phyloP scores from a whole-genome alignment of 2,888 invertebrate genomes.

The Sphaeridia pumilis region DNA sequence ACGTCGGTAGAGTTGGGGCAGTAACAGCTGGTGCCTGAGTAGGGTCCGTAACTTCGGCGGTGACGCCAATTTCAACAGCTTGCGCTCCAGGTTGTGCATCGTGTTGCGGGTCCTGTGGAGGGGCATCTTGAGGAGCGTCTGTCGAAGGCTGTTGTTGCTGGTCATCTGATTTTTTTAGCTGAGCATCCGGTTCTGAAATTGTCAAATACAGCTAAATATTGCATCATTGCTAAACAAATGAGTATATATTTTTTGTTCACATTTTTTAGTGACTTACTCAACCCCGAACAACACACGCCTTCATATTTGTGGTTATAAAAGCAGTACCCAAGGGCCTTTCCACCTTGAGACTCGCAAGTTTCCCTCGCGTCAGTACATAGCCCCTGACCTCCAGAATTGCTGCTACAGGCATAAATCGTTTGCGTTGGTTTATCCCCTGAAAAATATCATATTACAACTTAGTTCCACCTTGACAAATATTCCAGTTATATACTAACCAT shows the following conservation, averaged over 20 bases:
- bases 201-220: not conserved
- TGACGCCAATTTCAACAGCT: no score
- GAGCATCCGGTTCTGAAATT: not conserved
- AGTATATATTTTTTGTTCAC: constrained; percentile 20
- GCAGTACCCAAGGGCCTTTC: constrained; percentile 25
- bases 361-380: constrained; percentile 21
- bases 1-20: not conserved
- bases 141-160: no score
- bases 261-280: constrained; percentile 14
- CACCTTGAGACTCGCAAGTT: constrained; percentile 23
- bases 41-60: no score
- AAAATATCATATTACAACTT: not conserved
- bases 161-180: no score
- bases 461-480: not conserved
- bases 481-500: not conserved
- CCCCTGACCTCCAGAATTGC: constrained; percentile 9
- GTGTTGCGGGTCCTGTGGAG: constrained; percentile 3
- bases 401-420: constrained; percentile 8
- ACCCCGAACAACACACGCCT: constrained; percentile 27
- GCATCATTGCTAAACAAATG: constrained; percentile 15
- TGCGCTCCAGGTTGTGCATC: no score
- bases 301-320: constrained; percentile 18
- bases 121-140: not conserved
- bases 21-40: not conserved
- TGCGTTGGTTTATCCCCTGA: not conserved